Base-by-base conservation (phyloP, 2,888 invertebrate genomes). In the Acleris laterana region DNA sequence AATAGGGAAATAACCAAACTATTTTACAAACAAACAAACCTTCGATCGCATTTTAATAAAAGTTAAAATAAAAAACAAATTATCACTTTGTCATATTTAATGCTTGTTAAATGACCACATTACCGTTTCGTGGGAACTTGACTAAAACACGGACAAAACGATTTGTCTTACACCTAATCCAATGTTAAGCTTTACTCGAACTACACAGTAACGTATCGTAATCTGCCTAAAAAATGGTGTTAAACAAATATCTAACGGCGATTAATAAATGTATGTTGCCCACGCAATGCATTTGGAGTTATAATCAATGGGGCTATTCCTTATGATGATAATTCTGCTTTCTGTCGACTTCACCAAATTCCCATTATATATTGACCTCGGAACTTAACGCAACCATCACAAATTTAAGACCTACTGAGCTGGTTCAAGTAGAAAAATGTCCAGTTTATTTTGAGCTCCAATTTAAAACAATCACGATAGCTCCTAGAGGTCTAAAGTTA, bases 211-310 rank as follows among this genome's bases (percentile, higher is more conserved):
- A 46, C 16, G 82, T 83, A 80, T 83, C 77, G 80, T 84, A 84
- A 86, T 86, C 80, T 77, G 69, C 79, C 75, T 78, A 79, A 81
- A 60, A 81, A 80, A 84, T 82, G 75, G 86, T 83, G 87, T 87
- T 82, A 81, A 87, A 90, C 82, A 87, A 87, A 87, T 85, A 85
- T 85, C 80, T 82, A 78, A 75, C 76, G 71, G 71, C 81, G 82
- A 84, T 88, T 87, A 85, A 90, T 85, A 87, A 85, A 90, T 89
- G 87, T 85, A 84, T 83, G 82, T 82, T 75, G 77, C 80, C 84
- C 87, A 87, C 87, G 88, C 88, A 73, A 88, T 84, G 76, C 78
- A 78, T 87, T 86, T 80, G 77, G 81, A 83, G 77, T 80, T 85
- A 83, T 88, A 86, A 87, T 11, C 38, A 38, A 4, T 38, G 38